Evolutionary conservation across 2,888 invertebrate genomes (phyloP), one percentile per base, ranked within the genome.

Genomic region (Caenorhabditis sp.): DNA sequence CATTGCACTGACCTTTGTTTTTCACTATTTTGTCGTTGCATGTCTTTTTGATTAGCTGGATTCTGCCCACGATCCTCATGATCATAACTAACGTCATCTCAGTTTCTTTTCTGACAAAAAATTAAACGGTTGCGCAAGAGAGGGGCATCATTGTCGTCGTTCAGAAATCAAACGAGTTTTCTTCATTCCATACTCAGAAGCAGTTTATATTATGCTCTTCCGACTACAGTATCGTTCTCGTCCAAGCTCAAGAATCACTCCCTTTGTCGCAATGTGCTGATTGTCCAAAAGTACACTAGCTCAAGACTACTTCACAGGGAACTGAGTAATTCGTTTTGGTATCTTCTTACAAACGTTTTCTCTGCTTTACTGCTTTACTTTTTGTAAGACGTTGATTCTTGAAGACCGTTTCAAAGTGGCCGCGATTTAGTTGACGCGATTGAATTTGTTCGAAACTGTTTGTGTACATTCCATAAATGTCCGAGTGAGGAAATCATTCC

Each of bases 1-100:
- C 63, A 17, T 35, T 35, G 17, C 32, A 35, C 41, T 52, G 48
- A 58, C 68, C 46, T 68, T 39, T 41, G 32, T 50, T 22, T 20
- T 45, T 37, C 41, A 68, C 58, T 68, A 50, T 68, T 58, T 56
- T 50, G 56, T 58, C 52, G 58, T 20, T 66, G 46, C 32, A 50
- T 52, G 50, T 30, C 32, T 35, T 35, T 11, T 8, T 58, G 22
- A 68, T 68, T 68, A 52, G 58, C 68, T 52, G 43, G 58, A 68
- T 58, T 50, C n/a, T 32, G 26, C 13, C 17, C 20, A 41, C 9
- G 35, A 56, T 8, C 22, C 24, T 39, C 6, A 17, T 45, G 39
- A n/a, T 53, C 26, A 7, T 24, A 22, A 11, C 39, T 27, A 50
- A 56, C 66, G 66, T 66, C 66, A 66, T 26, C 13, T 46, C 15